phyloP scores from a whole-genome alignment of 2,113 vertebrate genomes.

The Gorsachius goisagi region DNA sequence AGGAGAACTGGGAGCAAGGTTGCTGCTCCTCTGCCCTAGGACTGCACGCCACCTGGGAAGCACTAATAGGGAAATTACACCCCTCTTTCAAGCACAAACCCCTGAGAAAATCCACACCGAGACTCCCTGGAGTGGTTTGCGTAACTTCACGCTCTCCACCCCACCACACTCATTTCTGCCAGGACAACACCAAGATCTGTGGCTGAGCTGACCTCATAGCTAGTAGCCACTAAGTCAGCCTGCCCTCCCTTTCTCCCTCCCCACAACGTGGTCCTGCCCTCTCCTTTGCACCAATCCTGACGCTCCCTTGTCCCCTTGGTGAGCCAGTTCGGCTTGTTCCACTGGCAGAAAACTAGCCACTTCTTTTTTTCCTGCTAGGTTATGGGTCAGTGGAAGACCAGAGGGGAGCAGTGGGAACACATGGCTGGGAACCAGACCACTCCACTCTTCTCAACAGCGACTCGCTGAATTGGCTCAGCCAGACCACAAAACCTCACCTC shows the following conservation, averaged over 20 bases:
- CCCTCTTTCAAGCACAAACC: neutral
- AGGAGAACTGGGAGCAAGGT: neutral
- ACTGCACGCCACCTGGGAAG: fast-evolving
- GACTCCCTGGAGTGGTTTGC: neutral
- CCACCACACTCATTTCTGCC: neutral
- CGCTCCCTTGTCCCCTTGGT: neutral
- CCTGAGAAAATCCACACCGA: neutral
- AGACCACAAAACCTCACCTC: neutral
- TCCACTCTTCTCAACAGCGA: neutral
- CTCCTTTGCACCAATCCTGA: neutral
- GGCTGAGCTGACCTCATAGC: slow-evolving; percentile 3
- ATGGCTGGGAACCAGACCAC: neutral
- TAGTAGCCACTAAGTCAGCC: neutral
- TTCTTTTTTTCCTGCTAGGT: neutral
- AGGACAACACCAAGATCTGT: neutral
- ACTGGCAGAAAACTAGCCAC: neutral
- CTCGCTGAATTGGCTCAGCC: neutral
- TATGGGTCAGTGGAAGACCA: neutral
- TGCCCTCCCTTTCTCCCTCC: neutral
- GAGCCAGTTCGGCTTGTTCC: neutral
- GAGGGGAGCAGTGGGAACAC: neutral
- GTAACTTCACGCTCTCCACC: neutral
- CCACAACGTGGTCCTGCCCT: neutral
- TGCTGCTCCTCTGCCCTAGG: neutral
- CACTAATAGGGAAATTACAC: neutral